These are phyloP conservation scores for Ophion ventricosus DNA, from an alignment of 2,888 invertebrate genomes.

Conservation along the genomic window DNA sequence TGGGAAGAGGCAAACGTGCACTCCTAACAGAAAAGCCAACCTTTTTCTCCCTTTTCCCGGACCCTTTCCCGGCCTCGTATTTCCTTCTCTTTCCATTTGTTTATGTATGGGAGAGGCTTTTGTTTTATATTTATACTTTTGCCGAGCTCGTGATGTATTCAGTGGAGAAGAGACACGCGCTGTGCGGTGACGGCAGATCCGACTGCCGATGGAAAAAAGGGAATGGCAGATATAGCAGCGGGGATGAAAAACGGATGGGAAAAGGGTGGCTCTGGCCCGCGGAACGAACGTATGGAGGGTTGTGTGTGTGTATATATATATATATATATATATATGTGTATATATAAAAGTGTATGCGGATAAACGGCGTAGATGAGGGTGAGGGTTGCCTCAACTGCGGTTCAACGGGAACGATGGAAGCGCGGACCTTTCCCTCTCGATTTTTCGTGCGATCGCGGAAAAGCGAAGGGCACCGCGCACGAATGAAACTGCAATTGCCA, in stretches of 20 bases:
- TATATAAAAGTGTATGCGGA: constrained; percentile 25
- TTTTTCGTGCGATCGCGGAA: constrained; percentile 59
- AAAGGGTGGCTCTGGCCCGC: constrained; percentile 64
- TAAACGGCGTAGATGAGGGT: constrained; percentile 66
- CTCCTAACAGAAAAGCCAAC: constrained; percentile 71
- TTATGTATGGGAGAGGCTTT: constrained; percentile 70
- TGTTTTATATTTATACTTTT: constrained; percentile 80
- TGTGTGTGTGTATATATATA: background rate
- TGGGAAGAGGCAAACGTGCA: constrained; percentile 63
- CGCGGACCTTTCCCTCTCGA: constrained; percentile 45
- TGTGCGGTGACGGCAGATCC: constrained; percentile 60
- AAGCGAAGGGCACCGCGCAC: constrained; percentile 65
- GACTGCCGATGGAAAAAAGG: constrained; percentile 55
- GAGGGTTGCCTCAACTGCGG: constrained; percentile 55
- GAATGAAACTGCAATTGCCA: constrained; percentile 81
- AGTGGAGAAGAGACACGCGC: constrained; percentile 68
- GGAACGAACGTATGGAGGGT: constrained; percentile 57
- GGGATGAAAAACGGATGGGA: constrained; percentile 55
- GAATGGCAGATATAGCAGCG: constrained; percentile 54
- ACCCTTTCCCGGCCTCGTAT: constrained; percentile 12
- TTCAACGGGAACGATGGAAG: constrained; percentile 47
- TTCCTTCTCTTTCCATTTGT: constrained; percentile 50
- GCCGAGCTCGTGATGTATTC: constrained; percentile 77
- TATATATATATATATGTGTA: background rate
- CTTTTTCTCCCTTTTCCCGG: constrained; percentile 64